A percentile compares a stretch with the other conserved stretches of the same genome.
These are phyloP conservation scores for Marasmarcha lunaedactyla DNA, from an alignment of 2,888 invertebrate species.

Conservation along the genomic window DNA sequence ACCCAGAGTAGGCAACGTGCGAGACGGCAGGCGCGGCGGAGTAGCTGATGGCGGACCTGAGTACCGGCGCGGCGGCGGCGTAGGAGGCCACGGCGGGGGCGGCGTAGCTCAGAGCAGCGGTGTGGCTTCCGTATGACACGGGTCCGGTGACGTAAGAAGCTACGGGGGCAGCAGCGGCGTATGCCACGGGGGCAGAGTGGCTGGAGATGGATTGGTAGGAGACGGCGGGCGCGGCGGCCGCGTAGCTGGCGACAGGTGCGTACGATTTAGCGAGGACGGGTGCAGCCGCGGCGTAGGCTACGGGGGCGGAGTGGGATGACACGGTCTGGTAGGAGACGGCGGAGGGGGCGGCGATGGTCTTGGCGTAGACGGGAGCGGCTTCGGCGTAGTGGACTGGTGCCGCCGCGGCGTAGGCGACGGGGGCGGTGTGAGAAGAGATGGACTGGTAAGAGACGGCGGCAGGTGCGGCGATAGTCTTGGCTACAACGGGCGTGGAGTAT, in stretches of 20 bases:
- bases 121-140: too few relatives aligned
- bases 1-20: slow-evolving; percentile 74
- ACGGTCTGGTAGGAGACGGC: slow-evolving; percentile 18
- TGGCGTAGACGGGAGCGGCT: slow-evolving; percentile 14
- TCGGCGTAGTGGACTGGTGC: slow-evolving; percentile 21
- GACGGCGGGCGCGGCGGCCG: slow-evolving; percentile 21
- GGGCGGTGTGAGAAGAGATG: slow-evolving; percentile 37
- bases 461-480: slow-evolving; percentile 16
- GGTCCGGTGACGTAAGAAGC: slow-evolving; percentile 74
- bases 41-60: slow-evolving; percentile 36
- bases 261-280: too few relatives aligned
- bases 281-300: slow-evolving; percentile 6
- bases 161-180: slow-evolving; percentile 26
- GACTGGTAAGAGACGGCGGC: slow-evolving; percentile 31
- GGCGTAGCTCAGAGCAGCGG: slow-evolving; percentile 8
- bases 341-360: too few relatives aligned
- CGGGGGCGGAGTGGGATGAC: slow-evolving; percentile 37
- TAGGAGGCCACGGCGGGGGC: slow-evolving; percentile 10
- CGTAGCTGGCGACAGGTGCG: slow-evolving; percentile 19
- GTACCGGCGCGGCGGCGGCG: slow-evolving; percentile 21
- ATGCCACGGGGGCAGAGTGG: slow-evolving; percentile 34
- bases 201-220: slow-evolving; percentile 33
- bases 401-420: slow-evolving; percentile 26
- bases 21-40: slow-evolving; percentile 59
- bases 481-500: slow-evolving; percentile 24